A percentile compares a stretch with the other conserved stretches of the same genome.
These are phyloP conservation scores for Nerophis ophidion DNA, from an alignment of 2,113 vertebrate genomes.

Conservation along the genomic window DNA sequence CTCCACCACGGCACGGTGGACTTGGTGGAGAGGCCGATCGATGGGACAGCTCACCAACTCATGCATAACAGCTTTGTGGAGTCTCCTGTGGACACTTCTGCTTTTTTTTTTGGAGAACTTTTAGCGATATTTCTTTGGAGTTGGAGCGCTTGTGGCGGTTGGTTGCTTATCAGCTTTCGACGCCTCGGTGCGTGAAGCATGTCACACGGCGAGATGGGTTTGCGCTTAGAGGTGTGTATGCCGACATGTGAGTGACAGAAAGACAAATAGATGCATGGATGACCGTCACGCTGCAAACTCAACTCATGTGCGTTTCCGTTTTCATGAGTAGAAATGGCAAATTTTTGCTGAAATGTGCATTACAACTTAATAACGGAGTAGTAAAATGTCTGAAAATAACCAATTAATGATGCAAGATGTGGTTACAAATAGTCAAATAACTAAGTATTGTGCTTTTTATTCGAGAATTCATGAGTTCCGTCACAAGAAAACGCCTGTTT, in stretches of 20 bases:
- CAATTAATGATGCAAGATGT: too few species aligned
- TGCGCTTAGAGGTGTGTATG: conserved; percentile 25
- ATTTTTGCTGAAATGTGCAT: too few species aligned
- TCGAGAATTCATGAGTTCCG: too few species aligned
- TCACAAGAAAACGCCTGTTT: too few species aligned
- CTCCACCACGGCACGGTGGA: conserved; percentile 56
- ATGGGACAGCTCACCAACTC: conserved; percentile 62
- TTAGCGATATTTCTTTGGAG: conserved; percentile 46
- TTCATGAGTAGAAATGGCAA: too few species aligned
- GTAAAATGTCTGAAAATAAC: too few species aligned
- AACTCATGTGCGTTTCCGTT: too few species aligned
- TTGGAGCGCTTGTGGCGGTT: conserved; percentile 1
- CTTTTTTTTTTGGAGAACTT: conserved; percentile 58
- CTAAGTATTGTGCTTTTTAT: too few species aligned
- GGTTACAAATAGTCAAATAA: too few species aligned
- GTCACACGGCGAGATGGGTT: conserved; percentile 39
- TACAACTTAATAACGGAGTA: too few species aligned
- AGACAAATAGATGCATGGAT: conserved; percentile 25
- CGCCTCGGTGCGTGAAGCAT: conserved; percentile 48
- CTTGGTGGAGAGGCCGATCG: conserved; percentile 60
- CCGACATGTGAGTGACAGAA: conserved; percentile 20
- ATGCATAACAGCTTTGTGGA: conserved; percentile 64
- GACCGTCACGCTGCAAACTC: conserved; percentile 9
- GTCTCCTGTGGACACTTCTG: conserved; percentile 62
- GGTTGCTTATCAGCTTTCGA: conserved; percentile 53